A percentile compares a stretch with the other conserved stretches of the same genome.
Conservation (phyloP, 2,888 invertebrate genomes). For the Drosophila affinis region DNA sequence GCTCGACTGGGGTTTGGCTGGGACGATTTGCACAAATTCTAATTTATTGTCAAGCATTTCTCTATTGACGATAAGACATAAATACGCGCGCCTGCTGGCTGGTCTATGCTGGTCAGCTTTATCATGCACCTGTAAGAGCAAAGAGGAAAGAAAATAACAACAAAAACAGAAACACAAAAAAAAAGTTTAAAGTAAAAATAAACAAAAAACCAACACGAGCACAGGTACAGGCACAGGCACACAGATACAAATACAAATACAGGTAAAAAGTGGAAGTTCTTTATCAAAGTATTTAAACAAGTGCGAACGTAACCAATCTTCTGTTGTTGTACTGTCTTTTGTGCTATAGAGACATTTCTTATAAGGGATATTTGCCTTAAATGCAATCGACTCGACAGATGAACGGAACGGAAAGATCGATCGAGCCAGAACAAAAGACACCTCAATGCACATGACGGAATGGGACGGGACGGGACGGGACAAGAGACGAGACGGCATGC, state of each 20-base stretch:
- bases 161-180: too few species aligned
- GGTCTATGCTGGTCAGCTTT: constrained; percentile 51
- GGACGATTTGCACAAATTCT: constrained; percentile 71
- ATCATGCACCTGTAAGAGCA: constrained; percentile 65
- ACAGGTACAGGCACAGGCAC: constrained; percentile 5
- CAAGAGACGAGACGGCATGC: neutral
- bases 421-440: constrained; percentile 63
- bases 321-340: constrained; percentile 40
- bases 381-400: constrained; percentile 70
- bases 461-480: neutral
- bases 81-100: constrained; percentile 19
- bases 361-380: constrained; percentile 57
- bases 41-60: constrained; percentile 76
- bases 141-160: constrained; percentile 36
- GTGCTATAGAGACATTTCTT: constrained; percentile 49
- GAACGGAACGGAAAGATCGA: constrained; percentile 51
- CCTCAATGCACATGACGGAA: constrained; percentile 56
- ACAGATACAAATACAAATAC: neutral
- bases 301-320: constrained; percentile 73
- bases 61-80: constrained; percentile 64
- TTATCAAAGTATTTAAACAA: constrained; percentile 63
- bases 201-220: constrained; percentile 23
- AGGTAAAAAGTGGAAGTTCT: constrained; percentile 26
- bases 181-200: constrained; percentile 14
- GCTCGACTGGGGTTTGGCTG: neutral